A percentile compares a stretch with the other conserved stretches of the same genome.
These are phyloP conservation scores for Atherinosoma microstoma DNA, from an alignment of 2,797 vertebrate species.

Conservation along the genomic window DNA sequence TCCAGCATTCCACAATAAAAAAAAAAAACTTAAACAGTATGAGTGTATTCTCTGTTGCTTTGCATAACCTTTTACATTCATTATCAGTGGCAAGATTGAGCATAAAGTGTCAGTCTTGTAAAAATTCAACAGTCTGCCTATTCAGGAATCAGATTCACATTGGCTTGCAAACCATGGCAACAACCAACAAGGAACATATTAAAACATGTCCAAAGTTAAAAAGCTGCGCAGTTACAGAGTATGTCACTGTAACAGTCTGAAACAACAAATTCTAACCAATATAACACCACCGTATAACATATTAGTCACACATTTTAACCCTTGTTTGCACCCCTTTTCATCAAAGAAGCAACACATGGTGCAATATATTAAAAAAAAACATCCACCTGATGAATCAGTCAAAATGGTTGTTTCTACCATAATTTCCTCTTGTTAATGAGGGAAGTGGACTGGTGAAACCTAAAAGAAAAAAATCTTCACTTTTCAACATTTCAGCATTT, in stretches of 20 bases:
- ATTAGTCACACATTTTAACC: conserved; percentile 50
- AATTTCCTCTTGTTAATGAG: conserved; percentile 35
- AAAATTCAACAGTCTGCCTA: conserved; percentile 52
- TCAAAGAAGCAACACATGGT: conserved; percentile 48
- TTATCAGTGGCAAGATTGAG: conserved; percentile 60
- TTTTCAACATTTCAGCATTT: neutral
- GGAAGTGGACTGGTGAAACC: conserved; percentile 26
- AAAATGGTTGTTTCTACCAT: conserved; percentile 30
- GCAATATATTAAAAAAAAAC: conserved; percentile 45
- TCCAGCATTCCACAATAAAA: conserved; percentile 40
- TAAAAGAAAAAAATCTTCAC: conserved; percentile 23
- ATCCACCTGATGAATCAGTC: conserved; percentile 19
- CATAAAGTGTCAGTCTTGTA: conserved; percentile 53
- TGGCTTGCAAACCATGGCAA: conserved; percentile 46
- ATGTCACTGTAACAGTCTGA: conserved; percentile 61
- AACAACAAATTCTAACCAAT: conserved; percentile 41
- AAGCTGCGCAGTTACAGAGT: conserved; percentile 37
- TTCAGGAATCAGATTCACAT: conserved; percentile 30
- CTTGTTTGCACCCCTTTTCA: conserved; percentile 29
- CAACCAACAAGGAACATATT: conserved; percentile 20
- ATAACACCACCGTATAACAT: conserved; percentile 59
- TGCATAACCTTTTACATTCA: conserved; percentile 80
- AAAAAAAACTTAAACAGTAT: conserved; percentile 32
- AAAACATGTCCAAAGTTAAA: conserved; percentile 55
- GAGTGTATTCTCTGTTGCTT: conserved; percentile 32